Base-by-base conservation (phyloP, 2,888 invertebrate genomes). In the Clistopyga incitator region DNA sequence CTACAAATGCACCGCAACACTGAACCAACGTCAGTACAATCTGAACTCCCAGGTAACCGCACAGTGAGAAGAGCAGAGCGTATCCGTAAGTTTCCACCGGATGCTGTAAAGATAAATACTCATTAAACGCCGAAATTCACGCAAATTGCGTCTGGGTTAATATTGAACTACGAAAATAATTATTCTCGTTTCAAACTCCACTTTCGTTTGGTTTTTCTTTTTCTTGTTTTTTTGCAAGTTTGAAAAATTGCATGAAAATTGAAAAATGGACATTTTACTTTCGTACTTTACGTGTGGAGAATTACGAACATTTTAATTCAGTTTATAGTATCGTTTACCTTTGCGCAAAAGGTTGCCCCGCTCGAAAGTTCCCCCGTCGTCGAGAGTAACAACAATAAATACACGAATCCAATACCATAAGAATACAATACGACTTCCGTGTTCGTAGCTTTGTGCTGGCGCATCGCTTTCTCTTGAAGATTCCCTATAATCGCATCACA, bases 401-500 rank as follows among this genome's bases (percentile, higher is more conserved):
- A 98, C 0, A 96, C 87, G 91, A 97, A 97, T 4, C 98, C 99
- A 87, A 99, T 95, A 0, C 96, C 96, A 93, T 99, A 99, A 0
- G 99, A 99, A 91, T 98, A 98, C 75, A 98, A 95, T 0, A 98
- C 98, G 67, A 99, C 97, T 95, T 99, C 99, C 85, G 97, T 97
- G 93, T 98, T 98, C 0, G 96, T 94, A 0, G 98, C 98, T 84
- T 96, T 95, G 91, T 96, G 95, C 84, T 95, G 95, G 89, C 97
- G 97, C 97, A 99, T 98, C 0, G 97, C 96, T 92, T 98, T 98
- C 93, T 99, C 99, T 93, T 99, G 99, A 0, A 99, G 97, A 94
- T 99, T 99, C 23, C 99, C 99, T 86, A 99, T 99, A 11, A 97
- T 95, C 0, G 99, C 99, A 94, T 99, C 99, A 90, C 98, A 99